phyloP scores from a whole-genome alignment of 37 sponge, comb jelly and placozoan species.

The Trichoplax adhaerens region DNA sequence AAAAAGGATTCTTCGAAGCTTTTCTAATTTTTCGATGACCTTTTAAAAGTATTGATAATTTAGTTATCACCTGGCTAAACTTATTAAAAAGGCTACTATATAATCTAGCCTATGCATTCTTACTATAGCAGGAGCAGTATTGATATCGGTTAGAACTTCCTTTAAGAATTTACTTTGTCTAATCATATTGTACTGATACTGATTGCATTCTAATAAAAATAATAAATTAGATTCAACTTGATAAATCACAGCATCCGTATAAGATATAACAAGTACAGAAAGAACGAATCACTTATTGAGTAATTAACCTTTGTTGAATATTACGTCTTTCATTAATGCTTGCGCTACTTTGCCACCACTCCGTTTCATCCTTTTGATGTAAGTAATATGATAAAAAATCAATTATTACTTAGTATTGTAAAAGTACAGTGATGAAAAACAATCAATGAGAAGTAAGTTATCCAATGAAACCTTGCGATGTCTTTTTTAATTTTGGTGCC shows the following conservation, averaged over 20 bases:
- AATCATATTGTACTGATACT: conserved; percentile 31
- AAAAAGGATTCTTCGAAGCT: too few species aligned
- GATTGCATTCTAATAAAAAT: conserved; percentile 8
- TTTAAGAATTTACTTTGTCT: conserved; percentile 37
- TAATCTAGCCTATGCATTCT: too few species aligned
- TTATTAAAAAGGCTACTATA: too few species aligned
- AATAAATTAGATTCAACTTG: not conserved
- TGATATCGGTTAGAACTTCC: not conserved
- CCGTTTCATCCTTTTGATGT: conserved; percentile 18
- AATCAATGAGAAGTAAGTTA: not conserved
- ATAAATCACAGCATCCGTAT: too few species aligned
- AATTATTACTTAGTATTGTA: not conserved
- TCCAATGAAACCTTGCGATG: conserved; percentile 5
- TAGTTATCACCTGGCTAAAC: too few species aligned
- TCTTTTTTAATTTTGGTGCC: conserved; percentile 53
- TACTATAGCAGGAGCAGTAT: too few species aligned
- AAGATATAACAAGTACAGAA: too few species aligned
- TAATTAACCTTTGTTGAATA: too few species aligned
- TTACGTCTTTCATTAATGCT: conserved; percentile 1
- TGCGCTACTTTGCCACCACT: conserved; percentile 12
- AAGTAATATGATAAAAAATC: not conserved
- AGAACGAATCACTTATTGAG: too few species aligned
- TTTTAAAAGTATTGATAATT: too few species aligned
- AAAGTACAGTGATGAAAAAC: not conserved
- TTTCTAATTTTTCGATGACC: too few species aligned